A percentile compares a stretch with the other conserved stretches of the same genome.
phyloP scores from a whole-genome alignment of 2,113 vertebrate genomes.

The Diphyllodes magnificus region DNA sequence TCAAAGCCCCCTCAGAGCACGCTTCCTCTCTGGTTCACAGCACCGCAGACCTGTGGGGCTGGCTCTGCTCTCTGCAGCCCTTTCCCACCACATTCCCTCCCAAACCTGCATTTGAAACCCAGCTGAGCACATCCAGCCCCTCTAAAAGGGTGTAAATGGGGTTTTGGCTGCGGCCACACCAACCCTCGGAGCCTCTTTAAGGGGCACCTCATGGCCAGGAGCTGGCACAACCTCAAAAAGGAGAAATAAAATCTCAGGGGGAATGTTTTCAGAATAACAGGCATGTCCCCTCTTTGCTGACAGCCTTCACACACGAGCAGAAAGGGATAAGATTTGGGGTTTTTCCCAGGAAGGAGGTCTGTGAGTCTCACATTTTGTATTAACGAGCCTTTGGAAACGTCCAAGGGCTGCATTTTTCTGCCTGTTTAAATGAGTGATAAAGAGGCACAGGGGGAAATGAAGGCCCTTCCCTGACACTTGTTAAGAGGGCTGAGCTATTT shows the following conservation, averaged over 20 bases:
- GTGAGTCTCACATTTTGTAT: background rate
- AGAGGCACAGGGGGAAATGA: background rate
- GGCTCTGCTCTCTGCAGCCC: background rate
- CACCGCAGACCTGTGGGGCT: fast-evolving
- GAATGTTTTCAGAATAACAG: background rate
- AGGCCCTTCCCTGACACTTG: background rate
- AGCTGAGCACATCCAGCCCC: background rate
- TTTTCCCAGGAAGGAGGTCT: background rate
- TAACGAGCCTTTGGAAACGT: background rate
- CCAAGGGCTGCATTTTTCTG: background rate
- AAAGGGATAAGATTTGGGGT: background rate
- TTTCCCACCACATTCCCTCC: background rate
- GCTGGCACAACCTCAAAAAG: background rate
- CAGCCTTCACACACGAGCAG: background rate
- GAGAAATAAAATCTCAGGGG: background rate
- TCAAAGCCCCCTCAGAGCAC: background rate
- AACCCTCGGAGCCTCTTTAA: background rate
- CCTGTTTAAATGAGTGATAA: background rate
- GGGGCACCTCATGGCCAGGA: background rate
- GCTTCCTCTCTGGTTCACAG: background rate
- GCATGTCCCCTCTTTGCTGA: background rate
- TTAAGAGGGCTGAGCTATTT: background rate
- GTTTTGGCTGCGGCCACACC: background rate
- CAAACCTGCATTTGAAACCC: background rate
- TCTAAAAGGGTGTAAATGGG: background rate